Conservation (phyloP, 2,797 vertebrate genomes). For the Botia kubotai region DNA sequence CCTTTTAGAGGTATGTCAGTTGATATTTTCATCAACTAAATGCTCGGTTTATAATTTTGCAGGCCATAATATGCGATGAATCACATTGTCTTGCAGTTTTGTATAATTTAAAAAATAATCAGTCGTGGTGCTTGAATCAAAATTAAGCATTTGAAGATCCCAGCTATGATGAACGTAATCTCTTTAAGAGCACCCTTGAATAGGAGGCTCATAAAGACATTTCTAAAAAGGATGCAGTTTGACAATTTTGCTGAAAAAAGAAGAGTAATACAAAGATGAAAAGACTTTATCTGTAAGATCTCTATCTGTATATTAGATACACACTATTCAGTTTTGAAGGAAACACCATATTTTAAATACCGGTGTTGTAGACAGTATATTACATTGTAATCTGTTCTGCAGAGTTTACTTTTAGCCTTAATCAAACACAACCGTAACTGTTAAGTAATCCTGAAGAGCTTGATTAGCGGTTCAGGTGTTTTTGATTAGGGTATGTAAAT, state of each 20-base stretch:
- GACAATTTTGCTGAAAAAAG: not conserved
- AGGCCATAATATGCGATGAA: not conserved
- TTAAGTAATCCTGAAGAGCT: too few species aligned
- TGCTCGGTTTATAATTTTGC: not conserved
- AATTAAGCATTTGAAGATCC: not conserved
- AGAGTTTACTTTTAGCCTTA: not conserved
- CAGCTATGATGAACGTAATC: not conserved
- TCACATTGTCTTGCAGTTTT: not conserved
- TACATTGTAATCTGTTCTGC: too few species aligned
- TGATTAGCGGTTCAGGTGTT: too few species aligned
- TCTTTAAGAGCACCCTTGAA: not conserved
- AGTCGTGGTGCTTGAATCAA: not conserved
- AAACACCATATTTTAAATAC: too few species aligned
- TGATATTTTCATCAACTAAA: not conserved
- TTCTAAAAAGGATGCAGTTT: not conserved
- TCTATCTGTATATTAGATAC: too few species aligned
- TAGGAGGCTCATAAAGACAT: not conserved
- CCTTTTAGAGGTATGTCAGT: not conserved
- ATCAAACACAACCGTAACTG: not conserved
- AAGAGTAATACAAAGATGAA: not conserved
- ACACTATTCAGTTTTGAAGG: not conserved
- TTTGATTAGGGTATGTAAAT: too few species aligned
- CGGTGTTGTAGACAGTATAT: too few species aligned
- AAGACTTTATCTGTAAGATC: too few species aligned
- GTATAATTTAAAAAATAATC: not conserved